Evolutionary conservation across 2,888 invertebrate genomes (phyloP).

Genomic region (Drosophila hamatofila): DNA sequence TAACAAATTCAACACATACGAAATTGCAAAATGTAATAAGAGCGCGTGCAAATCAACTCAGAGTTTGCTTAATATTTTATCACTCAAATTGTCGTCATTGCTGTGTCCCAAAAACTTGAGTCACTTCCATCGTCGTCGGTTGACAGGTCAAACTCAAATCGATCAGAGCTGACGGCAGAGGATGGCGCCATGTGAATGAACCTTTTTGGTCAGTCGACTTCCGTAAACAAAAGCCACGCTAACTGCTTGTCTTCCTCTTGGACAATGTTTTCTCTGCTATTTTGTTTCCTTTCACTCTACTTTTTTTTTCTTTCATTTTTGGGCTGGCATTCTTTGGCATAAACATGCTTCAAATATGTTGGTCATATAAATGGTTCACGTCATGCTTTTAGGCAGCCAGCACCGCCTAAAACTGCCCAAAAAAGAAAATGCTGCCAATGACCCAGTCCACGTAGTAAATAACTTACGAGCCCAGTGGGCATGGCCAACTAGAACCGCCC

Average conservation of each 20-base stretch:
- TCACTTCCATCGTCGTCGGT: constrained; percentile 20
- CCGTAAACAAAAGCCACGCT: constrained; percentile 59
- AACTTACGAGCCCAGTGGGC: constrained; percentile 45
- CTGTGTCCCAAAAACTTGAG: constrained; percentile 7
- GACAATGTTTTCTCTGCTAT: constrained; percentile 9
- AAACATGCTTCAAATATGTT: constrained; percentile 69
- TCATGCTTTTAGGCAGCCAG: constrained; percentile 59
- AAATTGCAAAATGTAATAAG: neutral
- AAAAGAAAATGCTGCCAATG: constrained; percentile 11
- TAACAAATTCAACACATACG: neutral
- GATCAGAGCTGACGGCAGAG: constrained; percentile 50
- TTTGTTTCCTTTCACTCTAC: constrained; percentile 15
- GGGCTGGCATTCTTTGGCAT: constrained; percentile 28
- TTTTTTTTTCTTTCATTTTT: neutral
- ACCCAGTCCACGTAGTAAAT: constrained; percentile 43
- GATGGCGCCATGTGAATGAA: constrained; percentile 58
- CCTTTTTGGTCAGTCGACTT: constrained; percentile 48
- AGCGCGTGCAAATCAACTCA: neutral
- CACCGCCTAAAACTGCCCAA: constrained; percentile 47
- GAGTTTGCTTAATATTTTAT: constrained; percentile 21
- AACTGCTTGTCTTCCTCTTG: constrained; percentile 20
- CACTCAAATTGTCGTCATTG: no score
- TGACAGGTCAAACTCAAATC: constrained; percentile 57
- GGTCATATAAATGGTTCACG: constrained; percentile 58
- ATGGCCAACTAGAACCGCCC: constrained; percentile 36